phyloP scores from a whole-genome alignment of 2,888 invertebrate species.

The Melieria crassipennis region DNA sequence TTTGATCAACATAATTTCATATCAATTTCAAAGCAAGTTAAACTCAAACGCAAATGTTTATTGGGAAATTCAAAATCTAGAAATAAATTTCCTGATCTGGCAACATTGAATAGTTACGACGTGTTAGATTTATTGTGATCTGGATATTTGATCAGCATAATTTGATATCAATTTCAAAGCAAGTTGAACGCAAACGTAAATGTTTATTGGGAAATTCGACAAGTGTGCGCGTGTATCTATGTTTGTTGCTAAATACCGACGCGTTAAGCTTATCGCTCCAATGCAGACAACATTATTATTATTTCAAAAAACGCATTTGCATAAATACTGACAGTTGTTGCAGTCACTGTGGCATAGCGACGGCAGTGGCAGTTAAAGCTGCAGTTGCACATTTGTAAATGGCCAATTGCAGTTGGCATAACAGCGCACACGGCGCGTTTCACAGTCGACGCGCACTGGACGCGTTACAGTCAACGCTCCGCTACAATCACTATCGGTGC shows the following conservation, averaged over 20 bases:
- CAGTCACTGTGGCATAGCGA: slow-evolving; percentile 16
- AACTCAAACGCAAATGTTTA: too few relatives aligned
- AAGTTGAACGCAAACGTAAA: too few relatives aligned
- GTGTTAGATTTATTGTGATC: too few relatives aligned
- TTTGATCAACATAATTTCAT: too few relatives aligned
- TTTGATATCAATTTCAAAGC: too few relatives aligned
- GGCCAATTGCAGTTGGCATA: slow-evolving; percentile 16
- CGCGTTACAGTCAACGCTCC: background rate
- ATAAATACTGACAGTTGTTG: slow-evolving; percentile 38
- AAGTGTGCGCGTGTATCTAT: background rate
- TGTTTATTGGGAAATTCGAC: background rate
- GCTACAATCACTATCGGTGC: background rate
- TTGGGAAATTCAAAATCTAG: background rate
- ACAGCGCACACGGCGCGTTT: background rate
- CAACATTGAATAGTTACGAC: too few relatives aligned
- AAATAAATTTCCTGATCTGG: too few relatives aligned
- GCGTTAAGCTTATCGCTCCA: slow-evolving; percentile 44
- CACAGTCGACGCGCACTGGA: background rate
- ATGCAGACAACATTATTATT: slow-evolving; percentile 45
- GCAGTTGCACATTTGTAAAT: slow-evolving; percentile 39
- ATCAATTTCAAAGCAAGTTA: too few relatives aligned
- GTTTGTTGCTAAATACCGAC: background rate
- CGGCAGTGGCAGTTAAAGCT: slow-evolving; percentile 39
- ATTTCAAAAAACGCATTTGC: slow-evolving; percentile 44
- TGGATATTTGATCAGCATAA: too few relatives aligned